Evolutionary conservation across 1,140 invertebrate species (phyloP), one percentile per base, ranked within the genome.

Genomic region (Temnothorax curvispinosus): DNA sequence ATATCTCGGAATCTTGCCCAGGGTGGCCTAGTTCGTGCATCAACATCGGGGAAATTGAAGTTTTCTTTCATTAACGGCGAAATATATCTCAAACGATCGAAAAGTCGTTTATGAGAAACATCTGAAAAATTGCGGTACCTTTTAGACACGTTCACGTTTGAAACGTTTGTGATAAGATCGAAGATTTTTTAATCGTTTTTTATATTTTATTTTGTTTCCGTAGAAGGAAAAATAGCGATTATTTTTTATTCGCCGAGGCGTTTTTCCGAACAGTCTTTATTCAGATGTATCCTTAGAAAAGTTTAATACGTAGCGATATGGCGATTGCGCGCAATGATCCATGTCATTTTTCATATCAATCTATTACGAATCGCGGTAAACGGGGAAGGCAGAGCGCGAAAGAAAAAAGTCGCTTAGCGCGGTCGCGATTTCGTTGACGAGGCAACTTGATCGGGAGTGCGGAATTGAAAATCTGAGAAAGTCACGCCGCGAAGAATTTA

Each of bases 321-420:
- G 21, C 78, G 65, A 47, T 72, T 72, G 80, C 65, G 67, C 78
- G 52, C 52, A 72, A 35, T 72, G 54, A 74, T 84, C 54, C 52
- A 56, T 56, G 64, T 56, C 78, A 60, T 62, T 74, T 27, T 75
- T 84, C 80, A 84, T 75, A 84, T 84, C 69, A 84, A 75, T 62
- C 56, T 21, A 27, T 27, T 27, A 44, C 71, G 41, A 74, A 50
- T 58, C 13, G 47, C 21, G 47, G 21, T 56, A 35, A 71, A 41
- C 8, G 13, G n/a, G 47, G 21, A 58, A 67, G 15, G 11, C 8
- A 44, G n/a, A 5, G 27, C 75, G 21, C n/a, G 35, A 50, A 78
- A 41, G n/a, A 35, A 21, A 35, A 21, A n/a, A 78, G 58, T 78
- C 15, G 27, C 27, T 47, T 32, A 56, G 32, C 32, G n/a, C 58